These are phyloP conservation scores for Scatophagus argus DNA, from an alignment of 2,113 vertebrate species.

Conservation along the genomic window DNA sequence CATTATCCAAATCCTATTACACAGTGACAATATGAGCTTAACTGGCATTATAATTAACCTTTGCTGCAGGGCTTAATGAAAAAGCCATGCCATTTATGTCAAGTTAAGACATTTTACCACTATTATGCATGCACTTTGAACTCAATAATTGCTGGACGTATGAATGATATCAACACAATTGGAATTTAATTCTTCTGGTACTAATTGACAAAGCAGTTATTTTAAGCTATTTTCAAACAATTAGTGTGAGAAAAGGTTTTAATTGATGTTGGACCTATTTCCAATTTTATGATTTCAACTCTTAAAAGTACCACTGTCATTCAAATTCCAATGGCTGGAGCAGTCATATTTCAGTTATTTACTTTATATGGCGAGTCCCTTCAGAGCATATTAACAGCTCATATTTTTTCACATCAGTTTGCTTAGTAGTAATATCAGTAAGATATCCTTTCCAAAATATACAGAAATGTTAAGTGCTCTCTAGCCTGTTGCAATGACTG, in stretches of 20 bases:
- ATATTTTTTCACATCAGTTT: not conserved
- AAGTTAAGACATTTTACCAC: not conserved
- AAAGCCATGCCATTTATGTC: not conserved
- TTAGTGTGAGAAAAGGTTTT: not conserved
- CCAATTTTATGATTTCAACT: not conserved
- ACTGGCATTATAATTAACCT: slow-evolving; percentile 2
- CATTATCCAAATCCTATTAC: slow-evolving; percentile 16
- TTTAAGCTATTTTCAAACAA: slow-evolving; percentile 8
- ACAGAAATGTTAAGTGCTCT: not conserved
- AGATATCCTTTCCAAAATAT: not conserved
- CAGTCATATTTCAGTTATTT: not conserved
- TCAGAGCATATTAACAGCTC: not conserved
- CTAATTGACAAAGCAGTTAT: not conserved
- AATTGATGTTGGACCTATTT: not conserved
- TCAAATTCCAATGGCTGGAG: not conserved
- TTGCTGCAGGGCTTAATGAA: not conserved
- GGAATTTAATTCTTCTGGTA: not conserved
- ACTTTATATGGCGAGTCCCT: too few species aligned
- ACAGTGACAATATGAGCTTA: not conserved
- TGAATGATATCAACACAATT: not conserved
- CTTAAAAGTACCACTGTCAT: not conserved
- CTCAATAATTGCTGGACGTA: not conserved
- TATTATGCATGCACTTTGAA: slow-evolving; percentile 2
- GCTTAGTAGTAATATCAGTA: not conserved
- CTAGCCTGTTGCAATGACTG: not conserved